Conservation (phyloP, 2,113 vertebrate genomes). For the Onychostoma macrolepis region DNA sequence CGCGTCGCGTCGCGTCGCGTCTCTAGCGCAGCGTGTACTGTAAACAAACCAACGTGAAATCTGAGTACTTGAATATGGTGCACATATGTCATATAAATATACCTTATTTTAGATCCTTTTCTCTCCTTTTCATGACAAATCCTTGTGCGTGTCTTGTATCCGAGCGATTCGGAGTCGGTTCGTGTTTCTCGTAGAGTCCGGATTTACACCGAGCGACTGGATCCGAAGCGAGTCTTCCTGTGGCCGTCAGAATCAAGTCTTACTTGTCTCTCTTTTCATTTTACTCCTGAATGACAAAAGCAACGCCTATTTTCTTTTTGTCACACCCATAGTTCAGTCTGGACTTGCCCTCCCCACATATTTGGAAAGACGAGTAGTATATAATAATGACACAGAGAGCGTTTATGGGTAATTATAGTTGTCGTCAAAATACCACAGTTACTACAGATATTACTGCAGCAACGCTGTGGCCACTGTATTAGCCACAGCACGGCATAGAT, state of each 20-base stretch:
- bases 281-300: conserved; percentile 29
- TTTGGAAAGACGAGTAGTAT: neutral
- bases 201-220: neutral
- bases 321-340: conserved; percentile 66
- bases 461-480: neutral
- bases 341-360: conserved; percentile 48
- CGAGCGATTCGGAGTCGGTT: neutral
- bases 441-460: neutral
- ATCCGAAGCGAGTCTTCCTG: neutral
- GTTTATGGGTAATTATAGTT: neutral
- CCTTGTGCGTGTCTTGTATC: neutral
- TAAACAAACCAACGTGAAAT: conserved; percentile 13
- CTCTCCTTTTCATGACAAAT: conserved; percentile 36
- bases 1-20: neutral
- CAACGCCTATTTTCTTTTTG: conserved; percentile 25
- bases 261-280: conserved; percentile 3
- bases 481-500: neutral
- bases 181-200: neutral
- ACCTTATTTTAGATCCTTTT: conserved; percentile 40
- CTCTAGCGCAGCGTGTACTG: neutral
- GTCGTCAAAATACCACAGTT: neutral
- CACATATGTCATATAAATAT: neutral
- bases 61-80: neutral
- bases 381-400: neutral
- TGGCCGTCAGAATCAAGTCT: conserved; percentile 13